These are phyloP conservation scores for Orcinus orca DNA, from an alignment of 2,113 vertebrate genomes.

Conservation along the genomic window DNA sequence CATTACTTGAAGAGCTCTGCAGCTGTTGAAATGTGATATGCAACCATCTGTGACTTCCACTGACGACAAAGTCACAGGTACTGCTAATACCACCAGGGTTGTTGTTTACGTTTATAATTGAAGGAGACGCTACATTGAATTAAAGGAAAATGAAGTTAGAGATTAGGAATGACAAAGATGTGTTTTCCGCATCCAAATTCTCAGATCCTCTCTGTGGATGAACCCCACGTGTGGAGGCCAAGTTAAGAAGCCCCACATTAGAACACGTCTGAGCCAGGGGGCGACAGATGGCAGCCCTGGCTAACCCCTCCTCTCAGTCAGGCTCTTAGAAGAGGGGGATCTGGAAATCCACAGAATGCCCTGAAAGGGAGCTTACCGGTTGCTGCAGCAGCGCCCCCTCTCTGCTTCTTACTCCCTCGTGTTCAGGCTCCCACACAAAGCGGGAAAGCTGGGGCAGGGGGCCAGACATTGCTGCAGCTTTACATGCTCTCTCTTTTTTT, in stretches of 20 bases:
- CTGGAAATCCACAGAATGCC: background rate
- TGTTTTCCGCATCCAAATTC: background rate
- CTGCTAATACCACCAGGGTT: background rate
- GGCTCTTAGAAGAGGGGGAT: background rate
- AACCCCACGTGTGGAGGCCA: background rate
- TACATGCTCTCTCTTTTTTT: background rate
- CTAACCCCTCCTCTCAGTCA: background rate
- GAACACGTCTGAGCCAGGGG: background rate
- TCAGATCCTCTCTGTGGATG: background rate
- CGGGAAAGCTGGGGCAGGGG: background rate
- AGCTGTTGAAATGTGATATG: background rate
- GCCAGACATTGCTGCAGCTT: background rate
- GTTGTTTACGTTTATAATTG: background rate
- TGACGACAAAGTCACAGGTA: conserved; percentile 4
- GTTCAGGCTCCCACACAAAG: background rate
- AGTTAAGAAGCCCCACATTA: background rate
- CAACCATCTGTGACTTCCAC: background rate
- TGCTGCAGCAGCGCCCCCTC: background rate
- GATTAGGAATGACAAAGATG: background rate
- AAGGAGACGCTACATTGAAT: background rate
- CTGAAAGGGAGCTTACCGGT: background rate
- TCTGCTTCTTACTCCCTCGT: background rate
- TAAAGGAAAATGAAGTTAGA: background rate
- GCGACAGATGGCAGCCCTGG: background rate
- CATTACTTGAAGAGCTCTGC: background rate